A percentile compares a stretch with the other conserved stretches of the same genome.
These are phyloP conservation scores for Struthio camelus DNA, from an alignment of 2,113 vertebrate species.

Conservation along the genomic window DNA sequence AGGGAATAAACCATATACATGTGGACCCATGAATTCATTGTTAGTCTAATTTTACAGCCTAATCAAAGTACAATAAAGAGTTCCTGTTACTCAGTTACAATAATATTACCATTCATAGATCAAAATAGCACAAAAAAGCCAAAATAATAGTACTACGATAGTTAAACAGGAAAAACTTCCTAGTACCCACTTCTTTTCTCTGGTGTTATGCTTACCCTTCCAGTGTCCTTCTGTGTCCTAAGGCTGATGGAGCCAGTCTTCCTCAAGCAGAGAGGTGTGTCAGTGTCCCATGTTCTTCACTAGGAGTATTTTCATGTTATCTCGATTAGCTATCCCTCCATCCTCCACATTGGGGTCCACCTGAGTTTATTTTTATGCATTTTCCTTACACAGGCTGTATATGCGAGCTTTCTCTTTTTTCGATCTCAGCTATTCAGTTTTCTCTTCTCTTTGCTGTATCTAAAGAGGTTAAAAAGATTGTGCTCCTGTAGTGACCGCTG, in stretches of 20 bases:
- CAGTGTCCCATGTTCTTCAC: rapidly evolving
- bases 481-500: neutral
- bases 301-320: neutral
- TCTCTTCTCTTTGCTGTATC: neutral
- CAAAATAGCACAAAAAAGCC: neutral
- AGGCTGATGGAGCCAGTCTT: neutral
- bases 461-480: neutral
- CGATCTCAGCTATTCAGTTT: neutral
- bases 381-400: neutral
- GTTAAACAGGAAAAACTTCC: neutral
- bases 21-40: neutral
- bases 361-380: neutral
- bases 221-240: neutral
- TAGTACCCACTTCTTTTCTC: neutral
- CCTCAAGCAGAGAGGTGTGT: no score
- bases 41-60: neutral
- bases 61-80: neutral
- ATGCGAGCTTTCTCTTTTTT: neutral
- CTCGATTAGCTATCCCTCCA: neutral
- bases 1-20: neutral
- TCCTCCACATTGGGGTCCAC: neutral
- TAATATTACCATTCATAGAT: neutral
- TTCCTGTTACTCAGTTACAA: neutral
- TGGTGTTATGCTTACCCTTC: neutral
- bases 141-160: neutral